Evolutionary conservation across 1,140 invertebrate genomes (phyloP), one percentile per base, ranked within the genome.

Genomic region (Heliconius hermathena): DNA sequence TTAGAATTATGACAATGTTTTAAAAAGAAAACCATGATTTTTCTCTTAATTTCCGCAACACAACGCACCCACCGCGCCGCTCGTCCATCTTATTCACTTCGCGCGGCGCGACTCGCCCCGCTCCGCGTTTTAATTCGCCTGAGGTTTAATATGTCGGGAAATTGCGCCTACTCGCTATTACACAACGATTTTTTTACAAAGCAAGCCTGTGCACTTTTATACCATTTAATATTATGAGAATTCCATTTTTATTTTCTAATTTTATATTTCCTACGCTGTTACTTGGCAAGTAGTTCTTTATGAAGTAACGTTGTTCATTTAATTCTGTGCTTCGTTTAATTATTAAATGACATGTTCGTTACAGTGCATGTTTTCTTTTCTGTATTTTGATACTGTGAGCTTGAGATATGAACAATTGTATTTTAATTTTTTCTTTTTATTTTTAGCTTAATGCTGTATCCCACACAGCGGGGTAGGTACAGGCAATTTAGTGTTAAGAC

Each of bases 111-210:
- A 77, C 70, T 77, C 70, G 70, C 46, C 76, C 29, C 60, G 41
- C 71, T 76, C n/a, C 60, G 71, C 75, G 33, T 36, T 36, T 36
- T 36, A 36, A 36, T 36, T 6, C 33, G 33, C 74, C 74, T 38
- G 74, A 70, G 66, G 41, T 71, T 49, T 76, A 76, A 71, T 66
- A 76, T 76, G 75, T 76, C 75, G 75, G 76, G 75, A 49, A 71
- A 76, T 76, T 76, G 75, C 66, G 75, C 75, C 75, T 76, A 76
- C 75, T 76, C 60, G 36, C 75, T 46, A 36, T 76, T 76, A 49
- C 60, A 38, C 75, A 49, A 76, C 41, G 36, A 76, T 76, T 76
- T 77, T 76, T 46, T 76, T 70, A 46, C 71, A 76, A 76, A 77
- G 70, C 29, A 16, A 76, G 18, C 22, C 38, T 49, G 46, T 76